Base-by-base conservation (phyloP, 1,140 invertebrate species). In the Potamilus streckersoni region DNA sequence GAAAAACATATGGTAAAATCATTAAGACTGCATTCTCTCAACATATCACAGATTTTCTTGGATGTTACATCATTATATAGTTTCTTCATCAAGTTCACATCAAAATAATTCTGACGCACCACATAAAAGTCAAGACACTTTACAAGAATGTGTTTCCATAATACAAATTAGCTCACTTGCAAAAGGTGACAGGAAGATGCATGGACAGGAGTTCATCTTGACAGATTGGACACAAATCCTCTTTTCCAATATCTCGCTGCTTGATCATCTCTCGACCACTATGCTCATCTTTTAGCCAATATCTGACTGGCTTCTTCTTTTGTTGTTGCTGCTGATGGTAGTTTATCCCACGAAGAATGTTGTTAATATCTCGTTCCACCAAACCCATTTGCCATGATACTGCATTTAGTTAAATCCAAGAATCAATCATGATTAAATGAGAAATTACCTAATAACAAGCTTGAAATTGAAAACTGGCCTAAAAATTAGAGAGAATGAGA, bases 141-240 rank as follows among this genome's bases (percentile, higher is more conserved):
- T 6, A 49, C 38, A 49, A 49, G 38, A 49, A 49, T 49, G 38
- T 49, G 6, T 49, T 49, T 49, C 38, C 38, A 49, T 49, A 8
- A 49, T 49, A 49, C 11, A 49, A 6, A 49, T 56, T 49, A 16
- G 83, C 85, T 71, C 81, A 90, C 87, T 86, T 87, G 86, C 90
- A 91, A 71, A 81, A 91, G 14, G 89, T 90, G 15, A 91, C 88
- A 69, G 88, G 88, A 57, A 86, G 76, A 58, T 85, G 85, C 73
- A 87, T 89, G n/a, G 71, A 73, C n/a, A 90, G 69, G 14, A 91
- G 81, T 69, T 90, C 89, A 58, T 91, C 90, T 70, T 90, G 88
- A 81, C 90, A 91, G 13, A 91, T 91, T 13, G 90, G 90, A 76
- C 90, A 91, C 13, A 88, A 84, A 82, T 90, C 89, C 64, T 89